Base-by-base conservation (phyloP, 1,140 invertebrate genomes). In the Mactra quadrangularis region DNA sequence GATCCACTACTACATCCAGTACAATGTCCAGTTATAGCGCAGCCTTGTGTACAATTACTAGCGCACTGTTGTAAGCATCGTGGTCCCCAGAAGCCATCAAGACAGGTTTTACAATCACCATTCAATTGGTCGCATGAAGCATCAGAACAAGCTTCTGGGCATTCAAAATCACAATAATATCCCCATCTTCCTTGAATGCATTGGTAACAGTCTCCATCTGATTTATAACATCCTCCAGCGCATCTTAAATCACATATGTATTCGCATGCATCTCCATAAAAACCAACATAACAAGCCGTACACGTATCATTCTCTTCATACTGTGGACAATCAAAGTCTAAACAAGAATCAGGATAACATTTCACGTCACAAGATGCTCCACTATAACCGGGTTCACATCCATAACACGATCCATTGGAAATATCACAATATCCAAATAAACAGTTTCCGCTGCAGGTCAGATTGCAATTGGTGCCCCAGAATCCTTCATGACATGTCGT, bases 161-260 rank as follows among this genome's bases (percentile, higher is more conserved):
- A 62, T 9, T 15, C 1, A 9, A 60, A 47, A 9, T 55, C 33
- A 29, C 76, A 78, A 17, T 17, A 13, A 47, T 7, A 15, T 15
- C 62, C 62, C 76, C 76, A 78, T 1, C 2, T 31, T 4, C 76
- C 76, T 9, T 1, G 1, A 4, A 25, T 4, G 29, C 76, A 78
- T 33, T 22, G 29, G 11, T 13, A 11, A 68, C 76, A 78, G 22
- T 25, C 6, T 17, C 45, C 60, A 0, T 2, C 27, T 7, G 3
- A 6, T 2, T 68, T 41, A 4, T 53, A 29, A 31, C 47, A 64
- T 19, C 13, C 22, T n/a, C 15, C 47, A 2, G 33, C 17, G 25
- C 47, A 55, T 4, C 33, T n/a, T 3, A 13, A n/a, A 29, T 7
- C 1, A 45, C 74, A 76, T 1, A 35, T 2, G 7, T 62, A 19